A percentile compares a stretch with the other conserved stretches of the same genome.
phyloP scores from a whole-genome alignment of 2,797 vertebrate species.

The Graptemys geographica region DNA sequence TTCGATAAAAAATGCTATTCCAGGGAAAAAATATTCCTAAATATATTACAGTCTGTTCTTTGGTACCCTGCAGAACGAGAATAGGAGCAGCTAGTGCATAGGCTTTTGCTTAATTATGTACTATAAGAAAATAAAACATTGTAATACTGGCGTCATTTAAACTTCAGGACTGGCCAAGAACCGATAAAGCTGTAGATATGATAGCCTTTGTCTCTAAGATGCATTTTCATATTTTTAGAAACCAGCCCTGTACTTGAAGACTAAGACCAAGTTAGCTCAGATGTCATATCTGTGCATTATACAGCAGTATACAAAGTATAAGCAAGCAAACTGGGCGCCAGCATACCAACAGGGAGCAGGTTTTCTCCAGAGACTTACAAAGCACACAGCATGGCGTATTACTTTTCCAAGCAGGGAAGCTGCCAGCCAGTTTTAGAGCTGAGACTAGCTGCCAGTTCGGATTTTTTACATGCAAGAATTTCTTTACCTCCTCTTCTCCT shows the following conservation, averaged over 20 bases:
- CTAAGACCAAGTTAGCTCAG: not conserved
- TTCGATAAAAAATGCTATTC: not conserved
- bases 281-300: not conserved
- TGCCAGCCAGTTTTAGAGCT: constrained; percentile 6
- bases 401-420: not conserved
- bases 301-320: not conserved
- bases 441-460: not conserved
- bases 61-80: not conserved
- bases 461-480: constrained; percentile 5
- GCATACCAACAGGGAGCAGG: not conserved
- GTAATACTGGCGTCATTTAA: not conserved
- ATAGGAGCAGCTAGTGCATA: not conserved
- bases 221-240: not conserved
- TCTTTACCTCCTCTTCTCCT: not conserved
- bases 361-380: not conserved
- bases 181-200: not conserved
- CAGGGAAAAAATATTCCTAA: not conserved
- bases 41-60: not conserved
- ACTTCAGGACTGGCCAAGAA: not conserved
- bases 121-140: not conserved
- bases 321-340: not conserved
- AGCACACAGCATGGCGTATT: not conserved
- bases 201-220: not conserved
- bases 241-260: not conserved
- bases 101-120: not conserved